These are phyloP conservation scores for Herpetotheres cachinnans DNA, from an alignment of 2,113 vertebrate genomes.

Conservation along the genomic window DNA sequence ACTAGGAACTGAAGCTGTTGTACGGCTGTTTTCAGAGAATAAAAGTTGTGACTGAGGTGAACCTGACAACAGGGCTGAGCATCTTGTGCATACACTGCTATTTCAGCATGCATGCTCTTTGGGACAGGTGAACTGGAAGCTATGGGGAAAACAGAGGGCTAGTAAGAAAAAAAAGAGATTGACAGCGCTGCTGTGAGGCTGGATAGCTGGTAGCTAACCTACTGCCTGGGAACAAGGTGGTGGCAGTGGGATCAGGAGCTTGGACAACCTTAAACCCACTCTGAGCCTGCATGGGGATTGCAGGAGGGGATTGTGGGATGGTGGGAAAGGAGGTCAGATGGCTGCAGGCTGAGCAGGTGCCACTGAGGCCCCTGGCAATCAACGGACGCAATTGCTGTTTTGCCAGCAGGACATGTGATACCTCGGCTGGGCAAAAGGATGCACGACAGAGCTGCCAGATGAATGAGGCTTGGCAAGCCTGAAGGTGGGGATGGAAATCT, in stretches of 20 bases:
- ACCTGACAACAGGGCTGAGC: not conserved
- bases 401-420: not conserved
- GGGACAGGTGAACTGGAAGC: not conserved
- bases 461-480: conserved; percentile 15
- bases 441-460: not conserved
- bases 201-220: not conserved
- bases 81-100: not conserved
- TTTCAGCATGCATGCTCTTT: not conserved
- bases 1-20: not conserved
- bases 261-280: not conserved
- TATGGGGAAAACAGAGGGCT: not conserved
- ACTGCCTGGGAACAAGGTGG: not conserved
- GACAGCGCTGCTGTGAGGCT: not conserved
- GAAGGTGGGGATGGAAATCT: not conserved
- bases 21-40: not conserved
- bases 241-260: not conserved
- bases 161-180: not conserved
- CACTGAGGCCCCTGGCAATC: not conserved
- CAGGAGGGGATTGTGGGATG: not conserved
- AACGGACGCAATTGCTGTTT: not conserved
- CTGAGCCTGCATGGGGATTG: not conserved
- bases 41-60: not conserved
- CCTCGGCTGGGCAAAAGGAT: not conserved
- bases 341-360: conserved; percentile 32
- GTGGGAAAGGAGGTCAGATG: conserved; percentile 36